Evolutionary conservation across 2,888 invertebrate species (phyloP).

Genomic region (Drosophila histrio): DNA sequence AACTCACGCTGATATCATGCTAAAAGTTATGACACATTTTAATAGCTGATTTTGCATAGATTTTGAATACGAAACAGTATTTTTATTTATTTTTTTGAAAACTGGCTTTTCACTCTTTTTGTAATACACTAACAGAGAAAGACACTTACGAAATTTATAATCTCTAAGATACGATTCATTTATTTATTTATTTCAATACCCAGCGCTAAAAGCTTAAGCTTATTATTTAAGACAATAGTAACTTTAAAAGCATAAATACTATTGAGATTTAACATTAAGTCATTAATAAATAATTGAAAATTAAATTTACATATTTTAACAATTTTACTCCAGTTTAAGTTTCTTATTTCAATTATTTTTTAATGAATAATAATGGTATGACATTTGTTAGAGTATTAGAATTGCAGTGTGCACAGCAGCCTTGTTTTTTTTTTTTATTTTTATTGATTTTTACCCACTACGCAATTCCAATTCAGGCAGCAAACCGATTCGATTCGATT

Average conservation of each 20-base stretch:
- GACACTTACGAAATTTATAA: neutral
- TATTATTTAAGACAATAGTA: no score
- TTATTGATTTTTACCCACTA: constrained; percentile 31
- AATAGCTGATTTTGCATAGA: constrained; percentile 46
- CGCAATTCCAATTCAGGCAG: constrained; percentile 60
- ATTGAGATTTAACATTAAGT: no score
- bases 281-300: no score
- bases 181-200: no score
- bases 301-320: no score
- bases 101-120: neutral
- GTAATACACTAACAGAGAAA: neutral
- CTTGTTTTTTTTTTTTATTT: neutral
- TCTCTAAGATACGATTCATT: no score
- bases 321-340: no score
- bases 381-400: constrained; percentile 12
- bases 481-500: constrained; percentile 8
- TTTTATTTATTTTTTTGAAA: neutral
- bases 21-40: constrained; percentile 53
- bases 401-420: neutral
- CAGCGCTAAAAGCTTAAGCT: no score
- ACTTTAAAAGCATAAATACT: no score
- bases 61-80: constrained; percentile 33
- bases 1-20: constrained; percentile 47
- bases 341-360: no score
- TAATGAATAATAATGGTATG: no score